Conservation (phyloP, 2,797 vertebrate genomes). For the Xiphophorus birchmanni region DNA sequence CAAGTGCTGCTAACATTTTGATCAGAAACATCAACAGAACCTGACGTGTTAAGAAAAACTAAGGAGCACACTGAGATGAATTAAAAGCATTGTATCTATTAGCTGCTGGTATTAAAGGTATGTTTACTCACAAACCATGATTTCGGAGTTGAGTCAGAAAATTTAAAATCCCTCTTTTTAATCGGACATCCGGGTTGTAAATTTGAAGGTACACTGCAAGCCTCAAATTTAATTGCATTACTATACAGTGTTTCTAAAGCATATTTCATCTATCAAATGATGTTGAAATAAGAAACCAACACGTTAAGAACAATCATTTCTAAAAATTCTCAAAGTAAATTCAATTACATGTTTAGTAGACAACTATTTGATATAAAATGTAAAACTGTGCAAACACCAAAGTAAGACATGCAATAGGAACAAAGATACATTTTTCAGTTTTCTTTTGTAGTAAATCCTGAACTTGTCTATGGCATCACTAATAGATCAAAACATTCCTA, state of each 20-base stretch:
- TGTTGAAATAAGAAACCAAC: neutral
- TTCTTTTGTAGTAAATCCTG: neutral
- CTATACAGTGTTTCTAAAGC: neutral
- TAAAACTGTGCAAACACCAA: neutral
- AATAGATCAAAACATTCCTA: neutral
- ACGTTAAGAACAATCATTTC: neutral
- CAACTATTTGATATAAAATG: too few relatives aligned
- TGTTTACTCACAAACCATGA: neutral
- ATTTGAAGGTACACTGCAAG: neutral
- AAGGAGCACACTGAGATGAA: neutral
- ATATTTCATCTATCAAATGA: neutral
- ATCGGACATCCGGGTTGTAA: neutral
- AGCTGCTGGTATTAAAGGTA: neutral
- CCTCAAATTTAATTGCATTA: neutral
- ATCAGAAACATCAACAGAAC: neutral
- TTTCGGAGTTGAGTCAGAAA: neutral
- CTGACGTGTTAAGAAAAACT: neutral
- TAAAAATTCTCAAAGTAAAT: neutral
- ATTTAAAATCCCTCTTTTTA: neutral
- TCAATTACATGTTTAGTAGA: too few relatives aligned
- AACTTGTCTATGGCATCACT: neutral
- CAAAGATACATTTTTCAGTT: neutral
- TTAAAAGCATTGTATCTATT: neutral
- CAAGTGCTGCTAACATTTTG: neutral
- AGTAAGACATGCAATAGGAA: neutral